Evolutionary conservation across 1,140 invertebrate genomes (phyloP).

Genomic region (Drosophila ohnishii): DNA sequence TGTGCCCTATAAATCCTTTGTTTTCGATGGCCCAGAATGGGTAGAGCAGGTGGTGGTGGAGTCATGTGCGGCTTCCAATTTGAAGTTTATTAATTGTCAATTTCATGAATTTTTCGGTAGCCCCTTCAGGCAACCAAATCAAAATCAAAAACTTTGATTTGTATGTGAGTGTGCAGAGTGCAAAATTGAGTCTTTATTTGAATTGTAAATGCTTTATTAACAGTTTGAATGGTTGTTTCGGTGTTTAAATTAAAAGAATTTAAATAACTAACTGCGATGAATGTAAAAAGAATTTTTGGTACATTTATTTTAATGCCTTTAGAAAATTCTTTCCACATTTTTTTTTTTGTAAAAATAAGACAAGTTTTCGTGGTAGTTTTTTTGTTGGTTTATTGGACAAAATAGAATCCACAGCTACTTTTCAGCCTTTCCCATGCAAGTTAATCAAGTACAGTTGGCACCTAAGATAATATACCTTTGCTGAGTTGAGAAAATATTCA

Average conservation of each 20-base stretch:
- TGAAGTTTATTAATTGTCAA: constrained; percentile 77
- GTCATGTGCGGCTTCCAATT: constrained; percentile 43
- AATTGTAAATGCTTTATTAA: constrained; percentile 30
- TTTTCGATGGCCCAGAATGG: constrained; percentile 5
- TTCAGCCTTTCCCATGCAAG: no score
- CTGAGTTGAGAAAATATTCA: neutral
- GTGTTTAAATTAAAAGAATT: neutral
- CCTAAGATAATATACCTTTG: neutral
- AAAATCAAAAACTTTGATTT: constrained; percentile 40
- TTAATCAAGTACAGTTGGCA: neutral
- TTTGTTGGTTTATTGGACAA: constrained; percentile 4
- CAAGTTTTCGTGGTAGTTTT: neutral
- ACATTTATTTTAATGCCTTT: no score
- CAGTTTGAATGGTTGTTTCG: no score
- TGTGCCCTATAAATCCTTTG: constrained; percentile 35
- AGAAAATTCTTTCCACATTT: no score
- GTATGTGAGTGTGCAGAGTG: neutral
- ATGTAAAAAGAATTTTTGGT: no score
- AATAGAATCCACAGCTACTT: neutral
- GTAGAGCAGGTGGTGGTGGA: neutral
- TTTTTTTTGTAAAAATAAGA: neutral
- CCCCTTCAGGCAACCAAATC: constrained; percentile 40
- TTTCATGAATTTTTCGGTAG: constrained; percentile 47
- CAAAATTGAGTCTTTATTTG: constrained; percentile 4
- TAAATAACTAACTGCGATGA: neutral